phyloP scores from a whole-genome alignment of 2,797 vertebrate genomes.

The Gymnoscopelus braueri region DNA sequence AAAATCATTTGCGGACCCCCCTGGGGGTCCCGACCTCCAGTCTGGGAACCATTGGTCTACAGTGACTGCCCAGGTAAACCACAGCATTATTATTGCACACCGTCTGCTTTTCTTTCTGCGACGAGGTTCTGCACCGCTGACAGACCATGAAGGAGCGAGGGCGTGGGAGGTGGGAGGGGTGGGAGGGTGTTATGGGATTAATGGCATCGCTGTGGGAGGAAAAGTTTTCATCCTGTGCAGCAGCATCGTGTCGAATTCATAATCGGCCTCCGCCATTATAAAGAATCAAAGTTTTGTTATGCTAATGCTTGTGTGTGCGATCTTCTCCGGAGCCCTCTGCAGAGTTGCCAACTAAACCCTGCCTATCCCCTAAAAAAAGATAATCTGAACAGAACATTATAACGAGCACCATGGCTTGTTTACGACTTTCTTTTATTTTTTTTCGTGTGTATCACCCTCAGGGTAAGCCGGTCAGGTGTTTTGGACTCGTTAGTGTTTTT shows the following conservation, averaged over 20 bases:
- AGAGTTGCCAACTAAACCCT: conserved; percentile 24
- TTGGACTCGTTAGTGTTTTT: conserved; percentile 56
- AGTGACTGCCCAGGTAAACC: no score
- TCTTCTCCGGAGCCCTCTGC: conserved; percentile 40
- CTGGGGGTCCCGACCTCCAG: not conserved
- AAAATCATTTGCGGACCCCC: not conserved
- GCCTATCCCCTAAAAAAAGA: conserved; percentile 41
- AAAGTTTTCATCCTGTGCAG: conserved; percentile 48
- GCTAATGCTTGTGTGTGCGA: conserved; percentile 54
- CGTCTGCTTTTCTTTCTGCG: no score
- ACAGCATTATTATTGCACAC: no score
- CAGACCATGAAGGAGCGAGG: not conserved
- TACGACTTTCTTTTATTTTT: conserved; percentile 18
- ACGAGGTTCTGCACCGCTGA: no score
- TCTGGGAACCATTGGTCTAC: not conserved
- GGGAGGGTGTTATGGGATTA: conserved; percentile 3
- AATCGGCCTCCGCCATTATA: conserved; percentile 53
- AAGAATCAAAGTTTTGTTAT: conserved; percentile 55
- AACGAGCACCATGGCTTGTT: conserved; percentile 44
- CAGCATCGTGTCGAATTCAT: conserved; percentile 58
- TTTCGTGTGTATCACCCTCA: conserved; percentile 11
- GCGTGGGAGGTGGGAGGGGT: conserved; percentile 35
- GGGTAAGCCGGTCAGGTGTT: conserved; percentile 43
- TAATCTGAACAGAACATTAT: conserved; percentile 50
- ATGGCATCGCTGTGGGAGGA: conserved; percentile 40